A percentile compares a stretch with the other conserved stretches of the same genome.
Evolutionary conservation across 2,888 invertebrate genomes (phyloP).

Genomic region (Zaprionus bogoriensis): DNA sequence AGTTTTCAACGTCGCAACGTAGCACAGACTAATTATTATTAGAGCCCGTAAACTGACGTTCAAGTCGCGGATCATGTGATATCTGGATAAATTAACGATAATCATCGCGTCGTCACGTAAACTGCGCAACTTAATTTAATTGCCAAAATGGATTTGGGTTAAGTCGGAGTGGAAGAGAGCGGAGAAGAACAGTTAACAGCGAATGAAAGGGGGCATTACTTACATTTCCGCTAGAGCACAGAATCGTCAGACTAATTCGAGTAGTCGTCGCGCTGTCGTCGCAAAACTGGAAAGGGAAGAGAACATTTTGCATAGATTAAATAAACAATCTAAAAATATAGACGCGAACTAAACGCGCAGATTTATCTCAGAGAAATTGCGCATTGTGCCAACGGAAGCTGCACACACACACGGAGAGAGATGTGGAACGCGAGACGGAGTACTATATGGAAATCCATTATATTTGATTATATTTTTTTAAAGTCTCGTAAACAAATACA

Average conservation of each 20-base stretch:
- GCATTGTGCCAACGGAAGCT: constrained; percentile 65
- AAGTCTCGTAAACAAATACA: too few relatives aligned
- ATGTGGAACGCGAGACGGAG: constrained; percentile 28
- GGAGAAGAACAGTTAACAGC: neutral
- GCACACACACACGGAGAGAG: constrained; percentile 9
- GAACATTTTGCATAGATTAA: constrained; percentile 40
- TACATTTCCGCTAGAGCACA: constrained; percentile 43
- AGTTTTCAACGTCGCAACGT: constrained; percentile 41
- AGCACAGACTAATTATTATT: constrained; percentile 61
- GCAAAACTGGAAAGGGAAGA: constrained; percentile 27
- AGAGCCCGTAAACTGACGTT: constrained; percentile 48
- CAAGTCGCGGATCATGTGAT: constrained; percentile 49
- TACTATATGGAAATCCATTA: constrained; percentile 12
- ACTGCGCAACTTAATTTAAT: constrained; percentile 34
- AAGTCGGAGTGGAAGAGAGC: constrained; percentile 29
- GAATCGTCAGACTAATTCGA: constrained; percentile 15
- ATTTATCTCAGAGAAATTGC: constrained; percentile 67
- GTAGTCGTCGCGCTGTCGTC: constrained; percentile 25
- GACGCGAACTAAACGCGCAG: constrained; percentile 11
- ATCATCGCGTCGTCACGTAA: constrained; percentile 43
- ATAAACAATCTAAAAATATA: constrained; percentile 41
- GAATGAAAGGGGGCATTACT: constrained; percentile 21
- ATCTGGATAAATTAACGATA: constrained; percentile 30
- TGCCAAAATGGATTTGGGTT: constrained; percentile 44
- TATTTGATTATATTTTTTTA: constrained; percentile 7